Evolutionary conservation across 1,140 invertebrate species (phyloP).

Genomic region (Papilio polyxenes): DNA sequence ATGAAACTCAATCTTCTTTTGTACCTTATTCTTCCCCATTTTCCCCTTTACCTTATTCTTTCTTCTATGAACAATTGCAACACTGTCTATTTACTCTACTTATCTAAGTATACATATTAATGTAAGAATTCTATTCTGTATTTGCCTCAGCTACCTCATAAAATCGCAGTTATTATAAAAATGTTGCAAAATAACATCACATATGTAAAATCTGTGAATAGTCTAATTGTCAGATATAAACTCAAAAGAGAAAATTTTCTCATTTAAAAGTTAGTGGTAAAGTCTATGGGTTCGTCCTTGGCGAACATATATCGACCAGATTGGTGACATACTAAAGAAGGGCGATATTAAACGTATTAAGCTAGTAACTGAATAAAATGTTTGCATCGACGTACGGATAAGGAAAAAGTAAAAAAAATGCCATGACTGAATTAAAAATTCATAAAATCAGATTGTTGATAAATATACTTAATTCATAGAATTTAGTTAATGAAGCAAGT

Average conservation of each 20-base stretch:
- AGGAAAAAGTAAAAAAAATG: neutral
- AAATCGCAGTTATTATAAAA: no score
- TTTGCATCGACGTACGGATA: neutral
- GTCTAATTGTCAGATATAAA: neutral
- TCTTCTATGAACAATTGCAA: no score
- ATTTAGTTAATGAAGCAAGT: neutral
- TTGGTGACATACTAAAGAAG: constrained; percentile 19
- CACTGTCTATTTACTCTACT: no score
- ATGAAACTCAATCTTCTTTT: neutral
- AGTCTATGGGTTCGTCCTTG: neutral
- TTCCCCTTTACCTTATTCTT: no score
- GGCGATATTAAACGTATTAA: constrained; percentile 7
- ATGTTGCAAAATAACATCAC: no score
- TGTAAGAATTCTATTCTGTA: no score
- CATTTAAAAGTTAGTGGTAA: constrained; percentile 12
- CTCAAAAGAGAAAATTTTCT: neutral
- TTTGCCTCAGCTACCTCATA: no score
- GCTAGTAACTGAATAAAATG: neutral
- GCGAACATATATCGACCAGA: constrained; percentile 27
- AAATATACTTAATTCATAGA: neutral
- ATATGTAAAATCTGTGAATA: neutral
- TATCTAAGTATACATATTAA: no score
- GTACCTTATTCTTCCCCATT: no score
- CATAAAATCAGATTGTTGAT: neutral
- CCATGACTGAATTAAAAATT: neutral